Base-by-base conservation (phyloP, 2,888 invertebrate species). In the Acronicta alni region DNA sequence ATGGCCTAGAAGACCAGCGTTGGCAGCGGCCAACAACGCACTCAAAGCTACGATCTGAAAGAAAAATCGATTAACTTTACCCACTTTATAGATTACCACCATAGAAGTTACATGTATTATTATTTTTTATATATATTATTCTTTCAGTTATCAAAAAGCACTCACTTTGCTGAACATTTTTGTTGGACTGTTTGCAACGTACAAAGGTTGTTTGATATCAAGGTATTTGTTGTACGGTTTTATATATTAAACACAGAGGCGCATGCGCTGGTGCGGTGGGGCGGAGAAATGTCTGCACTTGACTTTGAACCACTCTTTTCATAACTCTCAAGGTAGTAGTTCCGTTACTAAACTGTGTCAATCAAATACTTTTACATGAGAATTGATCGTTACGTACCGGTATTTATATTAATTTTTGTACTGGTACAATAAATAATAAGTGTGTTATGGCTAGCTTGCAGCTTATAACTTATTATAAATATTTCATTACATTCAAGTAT, bases 81-180 rank as follows among this genome's bases (percentile, higher is more conserved):
- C 71, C 53, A 80, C 76, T 77, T 77, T 75, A 66, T 68, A 61
- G 65, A 77, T 30, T 26, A 26, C 26, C 9, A 26, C 26, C 1
- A 7, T 26, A 9, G 5, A 23, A 23, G 23, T 1, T 7, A 2
- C 9, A 26, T 26, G 9, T 9, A 9, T 23, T 7, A 7, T 4
- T 23, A 23, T 12, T 32, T 32, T 32, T 0, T 3, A 32, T 4
- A 0, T 3, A 1, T 14, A 3, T 32, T 32, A 1, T 32, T 3
- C 12, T 26, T 26, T 14, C 12, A 12, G 32, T 14, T 14, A 14
- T 14, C 12, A 32, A 32, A n/a, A 35, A 6, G 30, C 42, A 42
- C 23, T 80, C 64, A 83, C 84, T 83, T 82, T 84, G 75, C 69
- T 76, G 71, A 84, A 84, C 83, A 83, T 83, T 69, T 75, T 82